Base-by-base conservation (phyloP, 2,113 vertebrate genomes). In the Dermatemys mawii region DNA sequence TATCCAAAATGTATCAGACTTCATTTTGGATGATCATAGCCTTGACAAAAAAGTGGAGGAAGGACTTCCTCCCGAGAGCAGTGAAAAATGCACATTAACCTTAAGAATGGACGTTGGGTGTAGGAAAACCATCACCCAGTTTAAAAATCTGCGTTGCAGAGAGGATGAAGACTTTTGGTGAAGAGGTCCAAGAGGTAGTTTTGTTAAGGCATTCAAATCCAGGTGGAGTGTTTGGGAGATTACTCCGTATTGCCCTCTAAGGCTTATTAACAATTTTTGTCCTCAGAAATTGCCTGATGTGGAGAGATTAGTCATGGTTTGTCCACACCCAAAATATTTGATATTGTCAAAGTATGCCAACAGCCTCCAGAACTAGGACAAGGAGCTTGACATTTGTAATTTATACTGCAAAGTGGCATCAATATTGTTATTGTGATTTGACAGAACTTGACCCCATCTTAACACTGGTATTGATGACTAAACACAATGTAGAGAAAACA, bases 1-100 rank as follows among this genome's bases (percentile, higher is more conserved):
- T 63, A 93, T 93, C 93, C 95, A 91, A 82, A 92, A 55, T 41
- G 83, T 73, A 97, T 96, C 94, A 90, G 80, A 93, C 93, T 96
- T 91, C 96, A 91, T 94, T 94, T 96, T 95, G 93, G 91, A n/a
- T 41, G 41, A 96, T 97, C 84, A 82, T 78, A 29, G 90, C 44
- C 84, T 97, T 95, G 94, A 96, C 88, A 95, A 89, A 93, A 53
- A 53, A 21, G 51, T 19, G 19, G 51, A 21, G 21, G 55, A 12
- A 94, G 96, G 93, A 84, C 55, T 93, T 54, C 87, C 83, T 86
- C n/a, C 70, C 44, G 70, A 75, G 12, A 41, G 24, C 38, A 75
- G 38, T 44, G 41, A 75, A 27, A 75, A 75, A 44, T 24, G 41
- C 26, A 2, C 4, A 9, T 67, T 67, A n/a, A 67, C 35, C 60